phyloP scores from a whole-genome alignment of 2,797 vertebrate genomes.

The Sebastes nivosus region DNA sequence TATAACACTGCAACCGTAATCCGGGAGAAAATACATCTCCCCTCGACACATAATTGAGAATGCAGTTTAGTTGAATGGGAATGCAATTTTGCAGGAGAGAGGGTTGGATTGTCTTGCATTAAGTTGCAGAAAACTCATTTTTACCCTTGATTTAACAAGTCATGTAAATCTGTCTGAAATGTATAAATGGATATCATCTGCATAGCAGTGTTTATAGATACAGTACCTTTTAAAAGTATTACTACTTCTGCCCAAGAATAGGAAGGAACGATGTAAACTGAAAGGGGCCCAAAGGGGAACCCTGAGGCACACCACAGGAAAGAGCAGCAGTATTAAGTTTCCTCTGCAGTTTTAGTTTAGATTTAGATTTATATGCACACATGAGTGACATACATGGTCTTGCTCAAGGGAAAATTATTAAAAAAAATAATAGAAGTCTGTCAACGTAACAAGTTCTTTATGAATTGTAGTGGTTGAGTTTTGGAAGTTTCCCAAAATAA shows the following conservation, averaged over 20 bases:
- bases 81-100: neutral
- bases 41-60: rapidly evolving
- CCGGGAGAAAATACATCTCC: too few relatives aligned
- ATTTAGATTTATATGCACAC: neutral
- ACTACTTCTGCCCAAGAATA: neutral
- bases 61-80: too few relatives aligned
- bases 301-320: neutral
- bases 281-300: neutral
- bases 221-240: neutral
- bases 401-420: neutral
- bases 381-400: neutral
- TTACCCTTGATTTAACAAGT: neutral
- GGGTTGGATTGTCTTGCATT: neutral
- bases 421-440: neutral
- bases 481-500: slow-evolving; percentile 11
- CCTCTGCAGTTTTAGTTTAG: neutral
- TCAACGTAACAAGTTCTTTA: neutral
- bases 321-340: neutral
- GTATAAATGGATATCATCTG: neutral
- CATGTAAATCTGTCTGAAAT: neutral
- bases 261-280: neutral
- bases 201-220: neutral
- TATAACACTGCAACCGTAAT: too few relatives aligned
- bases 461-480: slow-evolving; percentile 20
- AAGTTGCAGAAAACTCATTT: neutral